A percentile compares a stretch with the other conserved stretches of the same genome.
Conservation (phyloP, 2,888 invertebrate species). For the Erynnis tages region DNA sequence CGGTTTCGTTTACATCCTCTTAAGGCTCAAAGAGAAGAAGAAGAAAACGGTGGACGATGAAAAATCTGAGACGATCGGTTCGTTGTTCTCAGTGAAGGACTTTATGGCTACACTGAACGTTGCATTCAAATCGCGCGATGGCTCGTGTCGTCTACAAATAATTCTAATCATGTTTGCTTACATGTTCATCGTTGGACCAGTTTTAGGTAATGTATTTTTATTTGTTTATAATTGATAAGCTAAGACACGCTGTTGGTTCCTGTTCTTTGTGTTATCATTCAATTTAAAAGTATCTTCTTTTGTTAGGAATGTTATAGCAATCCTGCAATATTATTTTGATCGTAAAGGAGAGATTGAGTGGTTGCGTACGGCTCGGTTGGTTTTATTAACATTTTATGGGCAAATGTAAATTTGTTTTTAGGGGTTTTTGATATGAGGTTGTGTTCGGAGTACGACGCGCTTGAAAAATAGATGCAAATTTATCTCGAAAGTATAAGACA, state of each 20-base stretch:
- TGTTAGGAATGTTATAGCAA: constrained; percentile 6
- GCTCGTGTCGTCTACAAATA: constrained; percentile 64
- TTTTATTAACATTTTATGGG: constrained; percentile 63
- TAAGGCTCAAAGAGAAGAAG: constrained; percentile 63
- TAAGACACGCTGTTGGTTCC: constrained; percentile 4
- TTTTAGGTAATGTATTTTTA: constrained; percentile 56
- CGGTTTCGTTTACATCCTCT: constrained; percentile 68
- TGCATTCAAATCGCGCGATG: constrained; percentile 60
- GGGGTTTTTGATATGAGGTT: constrained; percentile 34
- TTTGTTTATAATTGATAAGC: constrained; percentile 16
- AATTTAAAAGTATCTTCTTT: constrained; percentile 16
- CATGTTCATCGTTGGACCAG: constrained; percentile 78
- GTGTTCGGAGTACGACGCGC: neutral
- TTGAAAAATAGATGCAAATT: neutral
- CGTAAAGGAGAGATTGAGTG: constrained; percentile 42
- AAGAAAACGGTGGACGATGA: constrained; percentile 59
- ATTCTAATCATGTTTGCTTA: constrained; percentile 69
- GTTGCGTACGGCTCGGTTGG: constrained; percentile 47
- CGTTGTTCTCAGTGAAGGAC: constrained; percentile 64
- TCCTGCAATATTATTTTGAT: constrained; percentile 33
- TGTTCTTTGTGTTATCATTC: constrained; percentile 10
- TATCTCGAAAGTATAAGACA: too few relatives aligned
- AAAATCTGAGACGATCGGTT: constrained; percentile 48
- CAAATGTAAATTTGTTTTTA: constrained; percentile 48
- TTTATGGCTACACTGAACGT: constrained; percentile 74